Base-by-base conservation (phyloP, 2,797 vertebrate genomes). In the Helostoma temminkii region DNA sequence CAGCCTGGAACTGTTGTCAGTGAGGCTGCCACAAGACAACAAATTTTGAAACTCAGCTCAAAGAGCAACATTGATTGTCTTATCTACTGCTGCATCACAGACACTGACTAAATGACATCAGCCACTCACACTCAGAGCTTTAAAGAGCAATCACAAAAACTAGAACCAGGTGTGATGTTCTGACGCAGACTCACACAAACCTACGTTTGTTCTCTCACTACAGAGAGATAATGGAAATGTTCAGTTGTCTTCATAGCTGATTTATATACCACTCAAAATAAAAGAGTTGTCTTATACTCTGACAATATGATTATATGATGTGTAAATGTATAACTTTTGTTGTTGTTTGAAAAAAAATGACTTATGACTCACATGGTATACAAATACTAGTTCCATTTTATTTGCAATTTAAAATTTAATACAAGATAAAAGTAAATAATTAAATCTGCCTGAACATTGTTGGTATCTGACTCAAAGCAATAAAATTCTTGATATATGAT, bases 371-470 rank as follows among this genome's bases (percentile, higher is more conserved):
- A 69, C 63, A 55, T 42, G 15, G 22, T 65, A 50, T 90, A 91
- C 89, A 92, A 93, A 93, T 88, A 89, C 80, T 88, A 87, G 67
- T 84, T 91, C 83, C 69, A 86, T 90, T 91, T 94, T 93, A 94
- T 94, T 93, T 92, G 88, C 89, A 85, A 77, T 92, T 94, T 93
- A 90, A 92, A 93, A 93, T 91, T 88, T 82, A 87, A 90, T 94
- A 93, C 92, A 94, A 95, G 91, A 92, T 90, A 88, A 92, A 93
- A 92, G 82, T 79, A 91, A 90, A 91, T 90, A 89, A 91, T 87
- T 91, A 74, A 90, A 89, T 89, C 83, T 89, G 90, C 84, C 88
- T 91, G 89, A 89, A 91, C 70, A 71, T 84, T 81, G 88, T 81
- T 85, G 78, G 81, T 88, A 82, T 82, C 84, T 81, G 84, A 91